Base-by-base conservation (phyloP, 2,888 invertebrate species). In the Portevinia maculata region DNA sequence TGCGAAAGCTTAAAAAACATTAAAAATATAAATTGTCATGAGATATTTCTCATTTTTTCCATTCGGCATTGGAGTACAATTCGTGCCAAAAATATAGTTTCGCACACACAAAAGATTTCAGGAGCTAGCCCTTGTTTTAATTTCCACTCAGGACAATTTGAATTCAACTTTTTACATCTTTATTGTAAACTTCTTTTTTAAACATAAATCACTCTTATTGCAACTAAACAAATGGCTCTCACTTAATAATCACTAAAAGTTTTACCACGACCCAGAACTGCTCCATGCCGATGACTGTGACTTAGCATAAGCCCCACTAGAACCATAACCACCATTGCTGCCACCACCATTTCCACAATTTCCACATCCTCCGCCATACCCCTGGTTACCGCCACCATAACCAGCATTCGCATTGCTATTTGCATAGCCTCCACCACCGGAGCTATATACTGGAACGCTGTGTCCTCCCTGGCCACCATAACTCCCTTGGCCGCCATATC, bases 281-380 rank as follows among this genome's bases (percentile, higher is more conserved):
- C 83, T 83, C 41, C 55, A 83, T 17, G 83, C 83, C 11, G 78
- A 65, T 1, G 83, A 13, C n/a, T 83, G 83, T 3, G 83, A 44
- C 11, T 44, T 64, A 8, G 81, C 53, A 9, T 74, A 74, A 9
- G 74, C 46, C 2, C 74, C 74, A 59, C 50, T 74, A 3, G 39
- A 32, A 9, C 65, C 57, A 13, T 73, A 71, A 5, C 50, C 37
- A 3, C 50, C 57, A n/a, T 21, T n/a, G 21, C 59, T 37, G 11
- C 19, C 17, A 7, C 46, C 59, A 59, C 9, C 19, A 7, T 39
- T 30, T 30, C 70, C 76, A 60, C 75, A 70, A 1, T 17, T 44
- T 11, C 19, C 19, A 28, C 64, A 74, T 17, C 62, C 62, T 5
- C 71, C 71, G 15, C 48, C 48, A 46, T 70, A 62, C 2, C 75